Conservation (phyloP, 2,113 vertebrate genomes). For the Silurus glanis region DNA sequence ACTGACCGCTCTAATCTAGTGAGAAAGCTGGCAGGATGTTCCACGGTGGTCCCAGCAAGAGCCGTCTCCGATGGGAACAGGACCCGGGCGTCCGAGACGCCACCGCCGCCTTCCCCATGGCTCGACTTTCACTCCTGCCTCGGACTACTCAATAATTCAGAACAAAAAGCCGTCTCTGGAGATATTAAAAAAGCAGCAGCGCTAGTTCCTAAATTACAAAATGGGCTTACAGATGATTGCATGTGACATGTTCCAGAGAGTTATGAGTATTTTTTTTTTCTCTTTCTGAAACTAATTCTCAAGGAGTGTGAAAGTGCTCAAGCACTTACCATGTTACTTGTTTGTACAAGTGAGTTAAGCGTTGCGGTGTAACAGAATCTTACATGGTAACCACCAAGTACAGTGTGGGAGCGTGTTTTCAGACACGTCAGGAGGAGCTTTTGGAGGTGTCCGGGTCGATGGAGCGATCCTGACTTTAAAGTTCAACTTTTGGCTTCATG, state of each 20-base stretch:
- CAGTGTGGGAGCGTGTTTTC: slow-evolving; percentile 21
- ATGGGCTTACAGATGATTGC: slow-evolving; percentile 50
- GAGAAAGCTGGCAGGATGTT: slow-evolving; percentile 37
- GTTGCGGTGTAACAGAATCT: slow-evolving; percentile 1
- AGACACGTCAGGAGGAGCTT: slow-evolving; percentile 11
- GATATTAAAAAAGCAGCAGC: slow-evolving; percentile 45
- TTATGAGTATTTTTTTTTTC: slow-evolving; percentile 38
- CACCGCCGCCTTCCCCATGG: slow-evolving; percentile 22
- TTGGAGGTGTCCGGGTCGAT: not conserved
- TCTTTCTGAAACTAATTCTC: slow-evolving; percentile 48
- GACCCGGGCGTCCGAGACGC: slow-evolving; percentile 33
- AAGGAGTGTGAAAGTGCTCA: slow-evolving; percentile 41
- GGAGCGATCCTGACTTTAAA: slow-evolving; percentile 41
- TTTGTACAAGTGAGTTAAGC: slow-evolving; percentile 49
- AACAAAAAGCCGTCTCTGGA: slow-evolving; percentile 51
- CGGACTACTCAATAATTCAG: slow-evolving; percentile 51
- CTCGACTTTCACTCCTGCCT: slow-evolving; percentile 37
- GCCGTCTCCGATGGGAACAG: slow-evolving; percentile 24
- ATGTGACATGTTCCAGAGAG: slow-evolving; percentile 46
- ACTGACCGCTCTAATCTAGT: slow-evolving; percentile 31
- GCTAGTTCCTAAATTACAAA: slow-evolving; percentile 56
- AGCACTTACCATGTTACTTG: slow-evolving; percentile 39
- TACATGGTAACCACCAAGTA: not conserved
- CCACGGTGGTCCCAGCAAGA: slow-evolving; percentile 43
- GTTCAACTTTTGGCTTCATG: slow-evolving; percentile 29